A percentile compares a stretch with the other conserved stretches of the same genome.
Evolutionary conservation across 2,888 invertebrate species (phyloP).

Genomic region (Lithodes maja): DNA sequence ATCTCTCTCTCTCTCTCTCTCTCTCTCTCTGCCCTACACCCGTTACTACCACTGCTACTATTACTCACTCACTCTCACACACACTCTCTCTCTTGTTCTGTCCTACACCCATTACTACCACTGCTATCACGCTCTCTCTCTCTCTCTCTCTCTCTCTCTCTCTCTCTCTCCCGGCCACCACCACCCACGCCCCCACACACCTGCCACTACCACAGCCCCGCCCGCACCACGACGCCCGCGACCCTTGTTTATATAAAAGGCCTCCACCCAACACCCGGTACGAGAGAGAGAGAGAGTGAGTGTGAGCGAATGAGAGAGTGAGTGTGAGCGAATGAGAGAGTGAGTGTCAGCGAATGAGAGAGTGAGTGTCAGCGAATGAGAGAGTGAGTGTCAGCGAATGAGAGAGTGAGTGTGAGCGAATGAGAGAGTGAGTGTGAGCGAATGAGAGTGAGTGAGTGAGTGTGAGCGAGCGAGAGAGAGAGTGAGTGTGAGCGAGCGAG

Average conservation of each 20-base stretch:
- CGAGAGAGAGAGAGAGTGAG: slow-evolving; percentile 1
- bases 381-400: too few species aligned
- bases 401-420: slow-evolving; percentile 22
- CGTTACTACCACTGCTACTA: not conserved
- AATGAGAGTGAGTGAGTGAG: slow-evolving; percentile 8
- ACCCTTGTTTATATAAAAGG: not conserved
- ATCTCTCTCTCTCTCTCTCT: not conserved
- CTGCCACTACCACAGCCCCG: not conserved
- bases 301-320: slow-evolving; percentile 21
- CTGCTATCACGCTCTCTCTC: not conserved
- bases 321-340: slow-evolving; percentile 8
- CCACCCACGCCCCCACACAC: not conserved
- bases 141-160: not conserved
- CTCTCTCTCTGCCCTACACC: not conserved
- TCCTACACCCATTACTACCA: not conserved
- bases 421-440: not conserved
- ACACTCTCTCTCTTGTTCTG: not conserved
- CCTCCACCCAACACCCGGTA: not conserved
- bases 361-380: slow-evolving; percentile 17
- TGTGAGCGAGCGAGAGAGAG: slow-evolving; percentile 16
- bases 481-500: slow-evolving; percentile 17
- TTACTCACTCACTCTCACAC: not conserved
- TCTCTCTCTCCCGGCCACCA: not conserved
- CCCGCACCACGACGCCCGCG: not conserved
- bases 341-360: slow-evolving; percentile 7